phyloP scores from a whole-genome alignment of 2,888 invertebrate genomes.

The Salticus scenicus region DNA sequence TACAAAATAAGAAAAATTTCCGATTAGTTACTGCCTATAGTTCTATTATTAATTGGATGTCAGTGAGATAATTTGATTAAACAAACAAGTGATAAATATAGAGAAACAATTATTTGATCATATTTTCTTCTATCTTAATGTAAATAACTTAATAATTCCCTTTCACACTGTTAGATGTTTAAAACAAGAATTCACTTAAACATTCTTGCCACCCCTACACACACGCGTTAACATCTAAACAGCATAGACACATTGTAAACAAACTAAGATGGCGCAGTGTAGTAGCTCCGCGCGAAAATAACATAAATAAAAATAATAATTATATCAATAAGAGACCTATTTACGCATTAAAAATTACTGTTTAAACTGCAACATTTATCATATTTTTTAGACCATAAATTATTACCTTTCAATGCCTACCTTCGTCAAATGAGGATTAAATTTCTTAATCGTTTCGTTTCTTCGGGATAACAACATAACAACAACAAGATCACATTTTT shows the following conservation, averaged over 20 bases:
- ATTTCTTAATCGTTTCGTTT: slow-evolving; percentile 48
- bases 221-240: too few relatives aligned
- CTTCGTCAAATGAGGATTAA: slow-evolving; percentile 21
- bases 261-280: slow-evolving; percentile 47
- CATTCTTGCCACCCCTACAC: too few relatives aligned
- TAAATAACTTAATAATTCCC: too few relatives aligned
- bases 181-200: background rate
- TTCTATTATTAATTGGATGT: too few relatives aligned
- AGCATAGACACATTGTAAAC: background rate
- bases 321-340: background rate
- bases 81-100: too few relatives aligned
- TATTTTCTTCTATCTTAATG: too few relatives aligned
- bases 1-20: too few relatives aligned
- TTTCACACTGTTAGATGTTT: background rate
- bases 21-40: too few relatives aligned
- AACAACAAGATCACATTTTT: background rate
- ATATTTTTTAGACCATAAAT: background rate
- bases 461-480: slow-evolving; percentile 55
- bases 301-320: slow-evolving; percentile 20
- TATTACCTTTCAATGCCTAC: background rate
- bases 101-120: too few relatives aligned
- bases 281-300: slow-evolving; percentile 63
- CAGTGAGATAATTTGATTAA: too few relatives aligned
- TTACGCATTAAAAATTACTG: background rate
- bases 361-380: background rate